A percentile compares a stretch with the other conserved stretches of the same genome.
phyloP scores from a whole-genome alignment of 2,797 vertebrate species.

The Darevskia nairensis region DNA sequence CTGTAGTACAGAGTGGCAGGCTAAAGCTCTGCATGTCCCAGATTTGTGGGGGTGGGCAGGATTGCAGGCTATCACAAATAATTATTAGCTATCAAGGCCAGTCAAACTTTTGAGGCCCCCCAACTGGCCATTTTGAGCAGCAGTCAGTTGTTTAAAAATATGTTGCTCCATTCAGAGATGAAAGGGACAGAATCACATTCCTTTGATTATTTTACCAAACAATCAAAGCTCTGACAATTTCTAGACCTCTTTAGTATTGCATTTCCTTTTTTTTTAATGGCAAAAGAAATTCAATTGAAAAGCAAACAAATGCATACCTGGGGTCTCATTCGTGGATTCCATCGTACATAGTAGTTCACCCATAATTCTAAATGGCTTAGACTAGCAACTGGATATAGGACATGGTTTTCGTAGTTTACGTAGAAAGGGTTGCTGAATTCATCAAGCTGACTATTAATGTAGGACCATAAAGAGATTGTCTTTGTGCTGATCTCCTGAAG shows the following conservation, averaged over 20 bases:
- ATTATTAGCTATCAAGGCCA: neutral
- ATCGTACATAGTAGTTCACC: constrained; percentile 94
- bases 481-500: constrained; percentile 85
- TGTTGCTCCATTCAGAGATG: neutral
- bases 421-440: constrained; percentile 97
- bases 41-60: neutral
- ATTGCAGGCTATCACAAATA: neutral
- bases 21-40: neutral
- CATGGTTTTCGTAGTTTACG: constrained; percentile 92
- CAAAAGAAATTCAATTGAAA: neutral
- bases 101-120: neutral
- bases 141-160: neutral
- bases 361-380: constrained; percentile 93
- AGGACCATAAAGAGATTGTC: constrained; percentile 94
- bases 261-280: neutral
- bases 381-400: constrained; percentile 92
- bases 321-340: constrained; percentile 96
- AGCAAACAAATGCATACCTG: constrained; percentile 83
- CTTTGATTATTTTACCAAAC: neutral
- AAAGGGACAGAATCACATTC: neutral
- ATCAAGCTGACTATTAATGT: constrained; percentile 92
- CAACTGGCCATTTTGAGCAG: neutral
- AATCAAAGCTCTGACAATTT: neutral
- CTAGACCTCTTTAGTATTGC: neutral
- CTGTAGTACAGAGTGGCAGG: neutral